Conservation (phyloP, 2,797 vertebrate genomes). For the Enteromius treurensis region DNA sequence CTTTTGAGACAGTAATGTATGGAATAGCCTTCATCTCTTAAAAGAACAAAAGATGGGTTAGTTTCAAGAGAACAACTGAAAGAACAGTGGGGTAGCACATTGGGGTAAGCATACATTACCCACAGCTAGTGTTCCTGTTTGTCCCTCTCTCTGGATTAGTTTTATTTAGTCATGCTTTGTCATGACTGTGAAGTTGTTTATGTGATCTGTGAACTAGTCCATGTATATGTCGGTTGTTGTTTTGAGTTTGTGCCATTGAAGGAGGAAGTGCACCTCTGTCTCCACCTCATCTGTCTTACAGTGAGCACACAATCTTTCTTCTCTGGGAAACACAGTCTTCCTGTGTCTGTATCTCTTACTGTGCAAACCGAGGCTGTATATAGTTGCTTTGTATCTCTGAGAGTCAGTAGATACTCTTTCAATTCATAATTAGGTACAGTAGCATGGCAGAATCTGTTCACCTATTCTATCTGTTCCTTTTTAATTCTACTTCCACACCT, state of each 20-base stretch:
- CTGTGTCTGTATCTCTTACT: background rate
- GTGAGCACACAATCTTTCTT: background rate
- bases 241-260: too few species aligned
- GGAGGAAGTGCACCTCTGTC: too few species aligned
- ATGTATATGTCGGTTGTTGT: background rate
- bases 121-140: background rate
- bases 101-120: background rate
- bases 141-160: background rate
- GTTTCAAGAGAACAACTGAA: background rate
- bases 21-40: slow-evolving; percentile 1
- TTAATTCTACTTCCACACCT: background rate
- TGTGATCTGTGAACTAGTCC: background rate
- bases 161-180: background rate
- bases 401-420: background rate
- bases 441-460: background rate
- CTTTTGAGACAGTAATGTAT: background rate
- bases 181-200: too few species aligned
- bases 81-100: background rate
- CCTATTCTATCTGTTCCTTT: background rate
- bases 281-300: background rate
- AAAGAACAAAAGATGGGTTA: background rate
- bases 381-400: background rate
- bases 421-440: background rate
- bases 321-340: background rate
- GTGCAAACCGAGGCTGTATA: background rate